Evolutionary conservation across 1,140 invertebrate species (phyloP).

Genomic region (Brachionus calyciflorus): DNA sequence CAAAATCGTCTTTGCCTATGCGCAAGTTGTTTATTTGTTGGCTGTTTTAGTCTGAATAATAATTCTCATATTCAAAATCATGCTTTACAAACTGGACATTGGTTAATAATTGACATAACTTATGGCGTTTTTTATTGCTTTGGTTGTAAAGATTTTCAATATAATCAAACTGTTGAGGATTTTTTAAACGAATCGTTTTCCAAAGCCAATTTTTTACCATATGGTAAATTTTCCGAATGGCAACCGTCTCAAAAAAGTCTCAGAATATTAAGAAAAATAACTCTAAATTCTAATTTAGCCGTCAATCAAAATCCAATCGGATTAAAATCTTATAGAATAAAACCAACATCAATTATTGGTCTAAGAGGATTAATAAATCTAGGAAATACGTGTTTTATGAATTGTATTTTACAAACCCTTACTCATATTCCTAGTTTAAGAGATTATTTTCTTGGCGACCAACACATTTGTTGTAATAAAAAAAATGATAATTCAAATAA

Average conservation of each 20-base stretch:
- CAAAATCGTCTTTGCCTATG: constrained; percentile 1
- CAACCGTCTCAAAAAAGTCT: constrained; percentile 67
- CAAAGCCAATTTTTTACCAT: constrained; percentile 44
- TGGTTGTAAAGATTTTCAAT: constrained; percentile 85
- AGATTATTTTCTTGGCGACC: constrained; percentile 90
- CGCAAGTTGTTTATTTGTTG: constrained; percentile 18
- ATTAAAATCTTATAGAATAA: not conserved
- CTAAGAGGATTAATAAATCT: constrained; percentile 88
- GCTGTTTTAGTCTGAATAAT: constrained; percentile 26
- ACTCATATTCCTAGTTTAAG: constrained; percentile 88
- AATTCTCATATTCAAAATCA: not conserved
- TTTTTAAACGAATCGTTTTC: not conserved
- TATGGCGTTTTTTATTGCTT: constrained; percentile 88
- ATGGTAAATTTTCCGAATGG: constrained; percentile 75
- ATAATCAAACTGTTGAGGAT: constrained; percentile 69
- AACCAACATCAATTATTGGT: constrained; percentile 60
- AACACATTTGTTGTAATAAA: constrained; percentile 63
- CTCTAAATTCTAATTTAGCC: not conserved
- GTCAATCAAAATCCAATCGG: not conserved
- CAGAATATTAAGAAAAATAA: constrained; percentile 16
- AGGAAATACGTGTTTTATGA: constrained; percentile 99
- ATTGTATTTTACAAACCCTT: constrained; percentile 90
- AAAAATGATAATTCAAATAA: not conserved
- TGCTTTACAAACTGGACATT: not conserved
- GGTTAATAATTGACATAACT: constrained; percentile 69